Percentiles rank a stretch among this genome's conserved stretches.
These are phyloP conservation scores for Calliphora vomitoria DNA, from an alignment of 2,888 invertebrate species.

Conservation along the genomic window DNA sequence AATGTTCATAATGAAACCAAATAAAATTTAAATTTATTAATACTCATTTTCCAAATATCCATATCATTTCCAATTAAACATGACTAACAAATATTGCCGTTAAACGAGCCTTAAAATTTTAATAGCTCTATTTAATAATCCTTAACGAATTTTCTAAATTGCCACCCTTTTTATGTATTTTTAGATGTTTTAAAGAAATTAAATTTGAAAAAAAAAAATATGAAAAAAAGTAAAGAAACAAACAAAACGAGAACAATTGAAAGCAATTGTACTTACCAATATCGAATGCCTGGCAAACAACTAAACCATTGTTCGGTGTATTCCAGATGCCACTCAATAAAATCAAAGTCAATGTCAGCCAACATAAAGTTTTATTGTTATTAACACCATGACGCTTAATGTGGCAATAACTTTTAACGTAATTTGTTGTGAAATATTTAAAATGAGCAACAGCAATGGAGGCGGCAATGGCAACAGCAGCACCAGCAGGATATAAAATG, in stretches of 20 bases:
- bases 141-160: constrained; percentile 55
- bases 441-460: constrained; percentile 64
- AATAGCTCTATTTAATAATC: constrained; percentile 54
- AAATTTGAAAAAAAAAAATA: constrained; percentile 37
- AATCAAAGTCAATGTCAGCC: constrained; percentile 82
- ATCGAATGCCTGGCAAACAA: constrained; percentile 77
- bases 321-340: constrained; percentile 78
- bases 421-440: constrained; percentile 80
- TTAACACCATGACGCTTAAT: constrained; percentile 80
- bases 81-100: constrained; percentile 24
- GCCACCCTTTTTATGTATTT: constrained; percentile 22
- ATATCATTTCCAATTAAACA: constrained; percentile 9
- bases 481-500: constrained; percentile 63
- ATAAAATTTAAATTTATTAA: too few relatives aligned
- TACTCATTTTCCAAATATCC: background rate
- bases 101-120: constrained; percentile 56
- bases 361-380: constrained; percentile 82
- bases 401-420: constrained; percentile 80
- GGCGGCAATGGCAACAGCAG: constrained; percentile 27
- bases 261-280: constrained; percentile 79
- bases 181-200: background rate
- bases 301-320: constrained; percentile 55
- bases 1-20: too few relatives aligned
- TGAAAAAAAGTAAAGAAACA: constrained; percentile 38
- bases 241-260: constrained; percentile 14